Evolutionary conservation across 2,797 vertebrate species (phyloP).

Genomic region (Cygnus olor): DNA sequence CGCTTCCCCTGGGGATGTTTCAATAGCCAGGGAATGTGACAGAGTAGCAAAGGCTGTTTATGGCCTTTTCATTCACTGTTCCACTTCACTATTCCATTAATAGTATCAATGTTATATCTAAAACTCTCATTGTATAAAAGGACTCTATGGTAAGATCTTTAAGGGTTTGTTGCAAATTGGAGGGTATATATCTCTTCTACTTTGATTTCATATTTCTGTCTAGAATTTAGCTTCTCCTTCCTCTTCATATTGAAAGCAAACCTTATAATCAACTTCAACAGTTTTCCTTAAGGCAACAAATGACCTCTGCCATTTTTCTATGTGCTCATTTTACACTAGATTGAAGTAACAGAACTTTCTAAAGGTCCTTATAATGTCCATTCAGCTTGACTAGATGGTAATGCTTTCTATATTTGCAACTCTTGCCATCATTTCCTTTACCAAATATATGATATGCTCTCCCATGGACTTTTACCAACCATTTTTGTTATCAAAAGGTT

Average conservation of each 20-base stretch:
- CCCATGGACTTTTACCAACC: background rate
- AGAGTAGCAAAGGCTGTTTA: background rate
- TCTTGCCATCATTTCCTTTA: background rate
- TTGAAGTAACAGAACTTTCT: background rate
- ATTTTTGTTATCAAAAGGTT: background rate
- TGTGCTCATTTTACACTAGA: background rate
- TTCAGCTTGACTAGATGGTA: background rate
- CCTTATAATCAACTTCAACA: background rate
- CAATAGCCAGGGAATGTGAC: background rate
- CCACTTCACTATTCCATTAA: background rate
- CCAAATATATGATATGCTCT: background rate
- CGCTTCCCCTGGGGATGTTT: background rate
- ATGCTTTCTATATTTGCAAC: background rate
- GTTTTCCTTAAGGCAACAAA: background rate
- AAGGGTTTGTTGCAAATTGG: background rate
- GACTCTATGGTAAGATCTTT: background rate
- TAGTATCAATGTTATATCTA: background rate
- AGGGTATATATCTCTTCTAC: background rate
- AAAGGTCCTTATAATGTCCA: background rate
- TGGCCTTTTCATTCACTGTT: background rate
- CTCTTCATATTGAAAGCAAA: background rate
- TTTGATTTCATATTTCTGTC: background rate
- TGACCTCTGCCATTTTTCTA: background rate
- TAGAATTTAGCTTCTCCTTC: background rate
- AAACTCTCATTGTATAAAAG: background rate